Evolutionary conservation across 92 coral and sea anemone genomes (phyloP), one percentile per base, ranked within the genome.

Genomic region (Phenganax stokvisi): DNA sequence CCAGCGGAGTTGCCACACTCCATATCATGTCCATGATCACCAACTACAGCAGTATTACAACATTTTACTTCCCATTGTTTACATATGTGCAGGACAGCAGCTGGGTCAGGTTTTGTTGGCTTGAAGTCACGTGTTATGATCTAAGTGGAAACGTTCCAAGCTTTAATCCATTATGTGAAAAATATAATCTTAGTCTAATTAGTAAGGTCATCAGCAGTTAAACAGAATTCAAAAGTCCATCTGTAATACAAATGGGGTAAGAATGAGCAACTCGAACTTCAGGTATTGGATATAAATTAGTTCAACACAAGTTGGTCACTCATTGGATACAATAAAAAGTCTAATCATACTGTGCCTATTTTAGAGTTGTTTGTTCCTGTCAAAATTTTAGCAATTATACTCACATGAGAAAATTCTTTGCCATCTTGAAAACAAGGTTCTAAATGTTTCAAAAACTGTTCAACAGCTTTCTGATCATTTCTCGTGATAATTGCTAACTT

Each of bases 71-170:
- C 88, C 97, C 97, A 93, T 71, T 93, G 85, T 81, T 85, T 71
- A 78, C 97, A 93, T 66, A 93, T 91, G 69, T 93, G 90, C 37
- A 87, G 80, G 57, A 93, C 84, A 2, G 97, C 90, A 56, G 96
- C 91, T 13, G 97, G 96, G 74, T 91, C 90, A 12, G 97, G 97
- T 82, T 93, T 93, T 44, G 91, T 80, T 56, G 97, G 97, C 16
- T 83, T 87, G 69, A 91, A 93, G 13, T 89, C 96, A 52, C 97
- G 89, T 12, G 97, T 93, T 68, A 93, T 75, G 56, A 85, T 74
- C 97, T 93, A 77, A 9, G 64, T 66, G 13, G 47, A 37, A 37
- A 8, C 51, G 15, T 25, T 47, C 16, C 25, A 9, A 6, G 51
- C 13, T 29, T 79, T 56, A 6, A 13, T 13, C n/a, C 67, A 9